Base-by-base conservation (phyloP, 2,888 invertebrate genomes). In the Trachelus stipa region DNA sequence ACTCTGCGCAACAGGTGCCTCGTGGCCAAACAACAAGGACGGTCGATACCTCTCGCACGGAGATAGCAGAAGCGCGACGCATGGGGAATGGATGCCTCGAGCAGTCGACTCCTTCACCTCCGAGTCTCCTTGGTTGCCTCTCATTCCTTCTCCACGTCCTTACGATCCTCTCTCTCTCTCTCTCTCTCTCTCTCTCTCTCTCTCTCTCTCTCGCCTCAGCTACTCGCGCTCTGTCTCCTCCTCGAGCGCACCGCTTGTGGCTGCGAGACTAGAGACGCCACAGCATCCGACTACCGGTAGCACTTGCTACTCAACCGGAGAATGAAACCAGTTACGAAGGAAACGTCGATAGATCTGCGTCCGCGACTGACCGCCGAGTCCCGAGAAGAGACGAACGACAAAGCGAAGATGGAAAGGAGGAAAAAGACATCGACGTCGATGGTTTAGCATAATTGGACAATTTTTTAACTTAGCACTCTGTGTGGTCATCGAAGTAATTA, bases 381-480 rank as follows among this genome's bases (percentile, higher is more conserved):
- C 15, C 40, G 40, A 40, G 40, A 40, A 40, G 40, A 40, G 40
- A 15, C 15, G 4, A 40, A 15, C 15, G 15, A 37, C 37, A 37
- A 12, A 37, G 4, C 12, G 12, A 37, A 37, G 37, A 37, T 4
- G 37, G 4, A 37, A 37, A 12, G 34, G 74, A 81, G 79, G 81
- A 73, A 80, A 73, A 80, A 83, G 79, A 80, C 76, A 75, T 76
- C 33, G n/a, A 73, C 69, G 79, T 77, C 77, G 73, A 81, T 78
- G 82, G 81, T 85, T 84, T 85, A 81, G 82, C 85, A 79, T 85
- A 85, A 84, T 86, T 84, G 81, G 81, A 34, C 75, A 80, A 85
- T 86, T 85, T 86, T 86, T 86, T 82, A 81, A 68, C 74, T 34
- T 37, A 71, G 30, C 35, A 40, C 33, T 69, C 74, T 76, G 78